Evolutionary conservation across 2,888 invertebrate genomes (phyloP).

Genomic region (Abrostola triplasia): DNA sequence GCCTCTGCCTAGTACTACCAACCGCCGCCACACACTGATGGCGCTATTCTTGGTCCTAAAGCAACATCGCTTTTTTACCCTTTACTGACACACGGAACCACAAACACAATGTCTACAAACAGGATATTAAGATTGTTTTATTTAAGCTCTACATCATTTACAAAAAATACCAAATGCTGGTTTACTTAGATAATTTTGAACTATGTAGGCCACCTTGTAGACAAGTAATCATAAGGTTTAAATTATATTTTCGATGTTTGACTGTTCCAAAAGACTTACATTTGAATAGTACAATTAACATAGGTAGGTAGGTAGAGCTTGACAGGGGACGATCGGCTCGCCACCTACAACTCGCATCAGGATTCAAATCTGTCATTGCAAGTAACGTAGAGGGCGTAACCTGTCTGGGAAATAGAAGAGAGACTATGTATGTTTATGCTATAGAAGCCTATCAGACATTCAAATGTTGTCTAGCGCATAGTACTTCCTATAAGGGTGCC

Average conservation of each 20-base stretch:
- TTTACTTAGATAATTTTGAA: too few species aligned
- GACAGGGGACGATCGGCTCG: background rate
- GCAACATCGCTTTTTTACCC: slow-evolving; percentile 39
- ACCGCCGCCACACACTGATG: slow-evolving; percentile 67
- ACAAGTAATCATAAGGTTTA: too few species aligned
- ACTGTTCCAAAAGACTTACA: too few species aligned
- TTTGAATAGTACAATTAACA: too few species aligned
- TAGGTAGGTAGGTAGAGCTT: background rate
- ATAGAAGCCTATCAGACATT: slow-evolving; percentile 2
- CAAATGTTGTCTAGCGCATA: slow-evolving; percentile 4
- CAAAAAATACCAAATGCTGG: too few species aligned
- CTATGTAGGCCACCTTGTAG: too few species aligned
- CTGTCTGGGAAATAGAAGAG: slow-evolving; percentile 1
- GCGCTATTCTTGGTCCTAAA: slow-evolving; percentile 68
- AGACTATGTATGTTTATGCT: slow-evolving; percentile 1
- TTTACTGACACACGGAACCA: slow-evolving; percentile 35
- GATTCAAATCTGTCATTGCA: slow-evolving; percentile 3
- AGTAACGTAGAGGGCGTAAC: slow-evolving; percentile 2
- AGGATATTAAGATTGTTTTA: background rate
- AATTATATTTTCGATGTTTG: too few species aligned
- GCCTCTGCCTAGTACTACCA: slow-evolving; percentile 63
- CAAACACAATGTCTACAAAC: slow-evolving; percentile 15
- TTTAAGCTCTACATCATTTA: background rate
- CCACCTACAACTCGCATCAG: slow-evolving; percentile 2
- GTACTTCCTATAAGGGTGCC: slow-evolving; percentile 3